Conservation (phyloP, 2,797 vertebrate genomes). For the Bryconaethiops microstoma region DNA sequence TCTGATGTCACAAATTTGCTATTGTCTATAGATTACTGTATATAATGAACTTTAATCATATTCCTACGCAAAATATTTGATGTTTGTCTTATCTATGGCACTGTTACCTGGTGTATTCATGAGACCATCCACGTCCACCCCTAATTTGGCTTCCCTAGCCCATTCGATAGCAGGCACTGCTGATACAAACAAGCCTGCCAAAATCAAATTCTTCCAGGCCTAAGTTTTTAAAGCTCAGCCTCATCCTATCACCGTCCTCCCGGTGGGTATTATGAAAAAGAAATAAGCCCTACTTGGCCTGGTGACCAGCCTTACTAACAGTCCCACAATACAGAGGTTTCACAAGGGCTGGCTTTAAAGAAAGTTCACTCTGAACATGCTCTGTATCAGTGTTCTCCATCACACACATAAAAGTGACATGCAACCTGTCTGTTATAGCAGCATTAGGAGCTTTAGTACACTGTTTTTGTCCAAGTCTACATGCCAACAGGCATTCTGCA, state of each 20-base stretch:
- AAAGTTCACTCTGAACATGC: background rate
- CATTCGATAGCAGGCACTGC: background rate
- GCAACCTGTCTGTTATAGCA: background rate
- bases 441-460: background rate
- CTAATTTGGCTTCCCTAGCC: background rate
- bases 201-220: background rate
- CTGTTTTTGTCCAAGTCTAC: background rate
- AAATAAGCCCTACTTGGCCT: too few relatives aligned
- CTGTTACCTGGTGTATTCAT: background rate
- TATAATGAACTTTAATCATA: too few relatives aligned
- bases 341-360: background rate
- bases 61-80: background rate
- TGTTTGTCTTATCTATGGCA: background rate
- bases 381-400: slow-evolving; percentile 1
- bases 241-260: too few relatives aligned
- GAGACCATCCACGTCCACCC: background rate
- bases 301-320: too few relatives aligned
- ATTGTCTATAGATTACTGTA: too few relatives aligned
- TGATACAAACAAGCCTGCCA: background rate
- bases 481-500: background rate
- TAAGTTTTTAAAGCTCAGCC: background rate
- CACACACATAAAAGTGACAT: background rate
- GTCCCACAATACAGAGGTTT: too few relatives aligned
- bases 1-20: too few relatives aligned
- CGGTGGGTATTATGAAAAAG: too few relatives aligned